Percentiles rank a stretch among this genome's conserved stretches.
Conservation (phyloP, 2,113 vertebrate species). For the Acinonyx jubatus region DNA sequence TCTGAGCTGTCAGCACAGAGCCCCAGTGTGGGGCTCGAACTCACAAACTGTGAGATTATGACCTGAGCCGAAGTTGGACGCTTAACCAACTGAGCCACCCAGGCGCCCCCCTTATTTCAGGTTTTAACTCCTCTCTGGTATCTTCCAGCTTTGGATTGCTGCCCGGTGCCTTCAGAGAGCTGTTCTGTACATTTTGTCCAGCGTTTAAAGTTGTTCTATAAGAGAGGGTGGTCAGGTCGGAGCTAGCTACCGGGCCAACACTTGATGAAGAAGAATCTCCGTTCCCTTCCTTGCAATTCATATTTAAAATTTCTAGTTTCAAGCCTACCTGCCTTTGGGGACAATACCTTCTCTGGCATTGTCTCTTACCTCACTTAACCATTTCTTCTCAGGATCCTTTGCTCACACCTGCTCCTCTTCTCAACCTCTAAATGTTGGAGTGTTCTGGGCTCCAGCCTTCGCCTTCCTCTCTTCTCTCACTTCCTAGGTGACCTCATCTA, state of each 20-base stretch:
- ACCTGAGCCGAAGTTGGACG: too few relatives aligned
- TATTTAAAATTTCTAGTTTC: background rate
- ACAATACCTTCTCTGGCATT: background rate
- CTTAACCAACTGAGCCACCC: too few relatives aligned
- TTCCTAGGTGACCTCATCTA: background rate
- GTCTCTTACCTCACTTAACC: background rate
- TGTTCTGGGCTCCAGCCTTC: background rate
- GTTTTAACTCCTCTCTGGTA: background rate
- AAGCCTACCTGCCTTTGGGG: background rate
- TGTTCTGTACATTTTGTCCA: background rate
- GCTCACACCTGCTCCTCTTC: background rate
- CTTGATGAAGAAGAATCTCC: background rate
- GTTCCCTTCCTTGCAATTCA: background rate
- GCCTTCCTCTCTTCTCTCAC: background rate
- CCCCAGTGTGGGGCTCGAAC: too few relatives aligned
- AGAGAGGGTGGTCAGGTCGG: background rate
- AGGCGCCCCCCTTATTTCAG: background rate
- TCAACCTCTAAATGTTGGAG: background rate
- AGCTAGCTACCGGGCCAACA: background rate
- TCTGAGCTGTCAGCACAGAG: too few relatives aligned
- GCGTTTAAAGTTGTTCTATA: background rate
- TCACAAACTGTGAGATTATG: too few relatives aligned
- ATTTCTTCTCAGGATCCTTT: background rate
- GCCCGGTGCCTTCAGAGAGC: too few relatives aligned
- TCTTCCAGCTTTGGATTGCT: background rate